These are phyloP conservation scores for Gobio gobio DNA, from an alignment of 2,113 vertebrate species.

Conservation along the genomic window DNA sequence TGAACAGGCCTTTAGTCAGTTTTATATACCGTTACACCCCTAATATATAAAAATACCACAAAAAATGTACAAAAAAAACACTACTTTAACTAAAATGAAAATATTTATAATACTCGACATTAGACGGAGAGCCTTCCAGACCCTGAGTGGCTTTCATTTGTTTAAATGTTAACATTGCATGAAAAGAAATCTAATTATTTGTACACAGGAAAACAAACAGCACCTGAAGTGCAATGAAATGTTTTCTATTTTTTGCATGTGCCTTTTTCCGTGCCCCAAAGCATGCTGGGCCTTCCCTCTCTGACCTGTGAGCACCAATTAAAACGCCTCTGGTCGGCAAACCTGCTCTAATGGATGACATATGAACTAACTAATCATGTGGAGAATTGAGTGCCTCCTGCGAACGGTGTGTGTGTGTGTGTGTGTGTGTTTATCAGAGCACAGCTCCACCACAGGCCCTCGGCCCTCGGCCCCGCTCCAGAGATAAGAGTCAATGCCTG, in stretches of 20 bases:
- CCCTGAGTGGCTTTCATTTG: not conserved
- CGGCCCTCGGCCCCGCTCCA: conserved; percentile 56
- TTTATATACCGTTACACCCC: too few relatives aligned
- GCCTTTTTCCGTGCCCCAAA: conserved; percentile 5
- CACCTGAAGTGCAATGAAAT: not conserved
- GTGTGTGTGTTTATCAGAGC: conserved; percentile 69
- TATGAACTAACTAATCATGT: conserved; percentile 70
- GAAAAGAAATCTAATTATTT: not conserved
- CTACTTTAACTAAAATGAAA: too few relatives aligned
- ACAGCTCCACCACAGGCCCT: conserved; percentile 47
- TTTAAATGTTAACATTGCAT: not conserved
- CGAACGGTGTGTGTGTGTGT: conserved; percentile 5
- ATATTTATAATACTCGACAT: not conserved
- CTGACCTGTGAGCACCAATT: conserved; percentile 71
- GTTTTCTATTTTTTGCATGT: conserved; percentile 5
- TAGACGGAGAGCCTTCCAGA: not conserved
- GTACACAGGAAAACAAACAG: conserved; percentile 21
- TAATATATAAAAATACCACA: too few relatives aligned
- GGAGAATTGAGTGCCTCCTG: conserved; percentile 61
- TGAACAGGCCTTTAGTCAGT: too few relatives aligned
- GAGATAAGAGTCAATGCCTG: conserved; percentile 63
- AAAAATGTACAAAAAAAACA: too few relatives aligned
- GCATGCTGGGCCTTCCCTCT: conserved; percentile 48
- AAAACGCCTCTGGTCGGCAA: conserved; percentile 63
- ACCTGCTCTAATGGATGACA: conserved; percentile 68